Evolutionary conservation across 1,140 invertebrate genomes (phyloP), one percentile per base, ranked within the genome.

Genomic region (Zaprionus tsacasi): DNA sequence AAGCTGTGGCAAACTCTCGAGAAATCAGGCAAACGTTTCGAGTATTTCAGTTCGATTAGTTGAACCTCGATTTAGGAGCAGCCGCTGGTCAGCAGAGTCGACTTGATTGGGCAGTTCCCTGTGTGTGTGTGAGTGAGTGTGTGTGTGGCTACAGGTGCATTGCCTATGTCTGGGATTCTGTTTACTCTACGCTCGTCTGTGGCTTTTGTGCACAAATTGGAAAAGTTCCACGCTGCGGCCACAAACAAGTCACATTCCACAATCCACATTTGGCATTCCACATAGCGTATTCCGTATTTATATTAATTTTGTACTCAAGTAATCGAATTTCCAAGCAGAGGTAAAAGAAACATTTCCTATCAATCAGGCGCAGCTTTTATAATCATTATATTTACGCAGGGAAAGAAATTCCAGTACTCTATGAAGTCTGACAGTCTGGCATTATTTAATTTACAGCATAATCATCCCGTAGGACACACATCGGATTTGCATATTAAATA

Each of bases 401-500:
- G 21, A 21, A 21, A 21, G 21, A 21, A 1, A n/a, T 7, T 43
- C n/a, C 40, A 30, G 6, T 30, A 30, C 40, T 43, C 33, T 67
- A 56, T 67, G 8, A 21, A 27, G 12, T 7, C 21, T 21, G 21
- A 21, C 21, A 21, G 21, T 21, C 21, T 21, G 21, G 27, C 27
- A 59, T 52, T 59, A 57, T 54, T 59, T 76, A 83, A 82, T 82
- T 76, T 71, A 57, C 67, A 38, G 69, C 67, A 73, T 86, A 78
- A 86, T 85, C 78, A 81, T 86, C 82, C 77, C 82, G 81, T 72
- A 85, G 82, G 82, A 81, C 82, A 63, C 59, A 85, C 59, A 85
- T 74, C 77, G 75, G 59, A 85, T 85, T 85, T 85, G 82, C 82
- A 85, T 85, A 86, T 85, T 85, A 86, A 85, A 85, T 85, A 83